Percentiles rank a stretch among this genome's conserved stretches.
Evolutionary conservation across 2,888 invertebrate species (phyloP).

Genomic region (Drosophila conformis): DNA sequence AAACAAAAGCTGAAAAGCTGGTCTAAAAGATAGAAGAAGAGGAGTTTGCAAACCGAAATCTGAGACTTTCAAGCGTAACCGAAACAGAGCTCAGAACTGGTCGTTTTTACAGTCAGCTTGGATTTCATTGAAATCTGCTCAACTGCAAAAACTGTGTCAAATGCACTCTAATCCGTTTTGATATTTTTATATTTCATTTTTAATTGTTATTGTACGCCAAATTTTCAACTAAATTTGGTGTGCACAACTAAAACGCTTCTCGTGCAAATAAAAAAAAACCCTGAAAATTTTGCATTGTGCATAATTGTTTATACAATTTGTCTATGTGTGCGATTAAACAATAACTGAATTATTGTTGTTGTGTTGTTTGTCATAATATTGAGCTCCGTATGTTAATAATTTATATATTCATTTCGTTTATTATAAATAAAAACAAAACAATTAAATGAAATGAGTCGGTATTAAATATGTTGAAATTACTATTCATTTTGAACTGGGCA

Average conservation of each 20-base stretch:
- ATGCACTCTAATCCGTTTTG: constrained; percentile 58
- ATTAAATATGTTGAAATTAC: constrained; percentile 40
- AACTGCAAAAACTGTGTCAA: constrained; percentile 59
- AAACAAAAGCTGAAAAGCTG: constrained; percentile 50
- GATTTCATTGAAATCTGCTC: constrained; percentile 48
- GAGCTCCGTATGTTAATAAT: constrained; percentile 53
- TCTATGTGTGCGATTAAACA: constrained; percentile 39
- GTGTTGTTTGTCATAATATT: constrained; percentile 36
- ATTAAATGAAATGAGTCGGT: constrained; percentile 51
- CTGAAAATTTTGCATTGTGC: constrained; percentile 54
- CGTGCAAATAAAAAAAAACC: constrained; percentile 29
- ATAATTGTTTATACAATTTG: constrained; percentile 60
- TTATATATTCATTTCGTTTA: constrained; percentile 37
- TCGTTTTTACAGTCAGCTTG: constrained; percentile 7
- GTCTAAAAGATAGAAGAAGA: constrained; percentile 11
- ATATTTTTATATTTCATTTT: constrained; percentile 43
- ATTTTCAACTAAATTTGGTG: constrained; percentile 5
- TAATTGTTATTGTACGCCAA: constrained; percentile 21
- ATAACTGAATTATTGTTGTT: constrained; percentile 2
- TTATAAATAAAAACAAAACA: constrained; percentile 55
- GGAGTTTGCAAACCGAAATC: constrained; percentile 26
- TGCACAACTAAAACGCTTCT: constrained; percentile 12
- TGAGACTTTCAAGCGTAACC: constrained; percentile 49
- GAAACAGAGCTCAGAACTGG: constrained; percentile 17
- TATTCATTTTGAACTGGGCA: constrained; percentile 1